These are phyloP conservation scores for Protonemura montana DNA, from an alignment of 2,888 invertebrate species.

Conservation along the genomic window DNA sequence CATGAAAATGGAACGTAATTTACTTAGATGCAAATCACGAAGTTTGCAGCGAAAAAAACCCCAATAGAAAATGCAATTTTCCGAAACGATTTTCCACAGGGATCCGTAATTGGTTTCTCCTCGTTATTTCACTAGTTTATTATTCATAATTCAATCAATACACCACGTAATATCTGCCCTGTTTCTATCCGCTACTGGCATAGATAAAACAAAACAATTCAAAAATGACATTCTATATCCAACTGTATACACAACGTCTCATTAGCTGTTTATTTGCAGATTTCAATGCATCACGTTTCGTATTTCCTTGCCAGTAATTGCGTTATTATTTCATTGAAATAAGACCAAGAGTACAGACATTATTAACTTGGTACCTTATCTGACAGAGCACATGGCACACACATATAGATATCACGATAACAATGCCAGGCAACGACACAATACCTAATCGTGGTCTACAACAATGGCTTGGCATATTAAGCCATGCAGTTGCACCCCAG, in stretches of 20 bases:
- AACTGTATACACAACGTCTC: not conserved
- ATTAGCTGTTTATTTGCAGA: not conserved
- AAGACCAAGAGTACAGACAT: not conserved
- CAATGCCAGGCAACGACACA: not conserved
- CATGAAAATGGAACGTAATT: not conserved
- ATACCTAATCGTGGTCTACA: not conserved
- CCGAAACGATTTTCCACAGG: not conserved
- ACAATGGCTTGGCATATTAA: not conserved
- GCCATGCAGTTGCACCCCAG: not conserved
- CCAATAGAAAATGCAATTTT: not conserved
- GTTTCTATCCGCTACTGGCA: not conserved
- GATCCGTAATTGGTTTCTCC: not conserved
- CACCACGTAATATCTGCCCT: not conserved
- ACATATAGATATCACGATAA: not conserved
- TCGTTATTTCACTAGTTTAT: not conserved
- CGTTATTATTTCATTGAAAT: constrained; percentile 3
- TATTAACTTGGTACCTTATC: not conserved
- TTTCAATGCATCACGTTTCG: not conserved
- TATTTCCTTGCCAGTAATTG: not conserved
- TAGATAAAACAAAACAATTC: not conserved
- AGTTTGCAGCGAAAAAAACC: not conserved
- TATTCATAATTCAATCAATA: not conserved
- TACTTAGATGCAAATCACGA: not conserved
- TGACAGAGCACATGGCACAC: not conserved
- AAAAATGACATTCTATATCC: not conserved